Conservation (phyloP, 2,797 vertebrate species). For the Percopsis omiscomaycus region DNA sequence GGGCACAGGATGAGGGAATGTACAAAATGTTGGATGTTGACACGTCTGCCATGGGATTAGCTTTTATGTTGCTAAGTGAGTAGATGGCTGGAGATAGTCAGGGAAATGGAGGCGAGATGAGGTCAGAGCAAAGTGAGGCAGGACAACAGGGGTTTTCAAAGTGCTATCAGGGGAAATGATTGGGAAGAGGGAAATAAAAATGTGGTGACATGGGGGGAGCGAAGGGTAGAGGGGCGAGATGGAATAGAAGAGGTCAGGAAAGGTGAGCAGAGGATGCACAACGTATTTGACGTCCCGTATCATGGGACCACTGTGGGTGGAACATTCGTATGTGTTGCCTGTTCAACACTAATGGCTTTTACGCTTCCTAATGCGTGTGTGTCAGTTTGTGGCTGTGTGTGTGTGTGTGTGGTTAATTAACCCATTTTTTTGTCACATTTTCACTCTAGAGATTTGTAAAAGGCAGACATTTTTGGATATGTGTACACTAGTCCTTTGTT, state of each 20-base stretch:
- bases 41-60: background rate
- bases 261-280: slow-evolving; percentile 20
- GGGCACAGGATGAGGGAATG: background rate
- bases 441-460: slow-evolving; percentile 36
- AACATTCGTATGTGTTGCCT: slow-evolving; percentile 47
- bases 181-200: background rate
- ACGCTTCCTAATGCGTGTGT: slow-evolving; percentile 17
- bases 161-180: background rate
- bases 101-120: too few relatives aligned
- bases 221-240: background rate
- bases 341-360: slow-evolving; percentile 57
- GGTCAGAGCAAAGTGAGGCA: too few relatives aligned
- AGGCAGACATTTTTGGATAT: too few relatives aligned
- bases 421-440: slow-evolving; percentile 41
- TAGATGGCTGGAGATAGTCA: background rate
- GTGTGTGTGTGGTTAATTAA: slow-evolving; percentile 9
- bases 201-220: background rate
- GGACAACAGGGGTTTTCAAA: too few relatives aligned
- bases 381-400: slow-evolving; percentile 19
- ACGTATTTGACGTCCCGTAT: slow-evolving; percentile 41
- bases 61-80: background rate
- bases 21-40: background rate
- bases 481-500: too few relatives aligned
- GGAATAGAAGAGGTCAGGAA: slow-evolving; percentile 16
- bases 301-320: slow-evolving; percentile 36